A percentile compares a stretch with the other conserved stretches of the same genome.
Evolutionary conservation across 2,113 vertebrate species (phyloP).

Genomic region (Anhinga anhinga): DNA sequence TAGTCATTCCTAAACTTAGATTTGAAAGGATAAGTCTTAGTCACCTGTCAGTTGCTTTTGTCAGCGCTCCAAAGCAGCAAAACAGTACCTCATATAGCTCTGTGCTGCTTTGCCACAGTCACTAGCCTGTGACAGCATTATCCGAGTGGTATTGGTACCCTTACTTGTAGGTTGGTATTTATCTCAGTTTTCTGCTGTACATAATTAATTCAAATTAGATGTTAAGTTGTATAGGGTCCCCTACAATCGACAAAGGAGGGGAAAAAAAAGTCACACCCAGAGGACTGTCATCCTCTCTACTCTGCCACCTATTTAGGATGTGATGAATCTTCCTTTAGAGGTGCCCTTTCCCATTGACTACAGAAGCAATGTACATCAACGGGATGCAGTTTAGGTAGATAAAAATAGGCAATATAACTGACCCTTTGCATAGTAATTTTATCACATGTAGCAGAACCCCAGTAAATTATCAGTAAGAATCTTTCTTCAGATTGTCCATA

Average conservation of each 20-base stretch:
- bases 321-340: not conserved
- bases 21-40: not conserved
- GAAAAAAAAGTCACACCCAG: not conserved
- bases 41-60: not conserved
- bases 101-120: not conserved
- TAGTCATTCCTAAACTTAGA: not conserved
- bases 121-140: not conserved
- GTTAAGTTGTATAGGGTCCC: not conserved
- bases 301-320: not conserved
- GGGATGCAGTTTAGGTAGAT: not conserved
- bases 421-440: not conserved
- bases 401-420: not conserved
- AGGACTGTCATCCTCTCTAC: not conserved
- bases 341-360: not conserved
- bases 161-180: not conserved
- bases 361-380: accelerated
- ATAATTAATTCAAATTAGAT: not conserved
- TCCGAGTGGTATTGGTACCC: not conserved
- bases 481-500: not conserved
- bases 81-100: not conserved
- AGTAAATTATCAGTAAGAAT: not conserved
- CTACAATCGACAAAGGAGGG: accelerated
- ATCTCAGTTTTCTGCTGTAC: not conserved
- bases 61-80: not conserved
- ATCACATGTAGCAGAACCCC: not conserved